A percentile compares a stretch with the other conserved stretches of the same genome.
Conservation (phyloP, 2,113 vertebrate genomes). For the Thinocorus orbignyianus region DNA sequence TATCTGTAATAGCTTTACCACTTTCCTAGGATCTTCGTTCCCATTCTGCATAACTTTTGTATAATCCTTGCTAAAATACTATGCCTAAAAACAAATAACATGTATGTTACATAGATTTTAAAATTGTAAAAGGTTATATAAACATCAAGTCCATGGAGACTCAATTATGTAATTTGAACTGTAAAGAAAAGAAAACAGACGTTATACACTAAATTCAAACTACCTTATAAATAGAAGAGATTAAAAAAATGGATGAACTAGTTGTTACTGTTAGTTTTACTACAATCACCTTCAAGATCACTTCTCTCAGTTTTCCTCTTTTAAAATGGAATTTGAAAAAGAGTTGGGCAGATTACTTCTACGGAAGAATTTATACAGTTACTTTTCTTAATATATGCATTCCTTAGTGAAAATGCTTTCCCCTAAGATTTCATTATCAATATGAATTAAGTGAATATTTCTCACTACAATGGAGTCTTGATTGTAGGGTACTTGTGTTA, state of each 20-base stretch:
- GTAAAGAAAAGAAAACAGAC: conserved; percentile 25
- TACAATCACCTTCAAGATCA: background rate
- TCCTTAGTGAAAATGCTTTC: background rate
- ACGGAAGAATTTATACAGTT: background rate
- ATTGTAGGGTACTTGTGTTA: background rate
- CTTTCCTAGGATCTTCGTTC: background rate
- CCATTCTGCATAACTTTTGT: background rate
- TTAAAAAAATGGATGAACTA: background rate
- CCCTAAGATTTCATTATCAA: background rate
- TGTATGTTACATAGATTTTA: background rate
- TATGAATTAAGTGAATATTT: background rate
- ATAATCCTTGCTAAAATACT: conserved; percentile 15
- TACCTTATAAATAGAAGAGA: background rate
- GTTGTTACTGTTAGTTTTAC: background rate
- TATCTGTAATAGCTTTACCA: conserved; percentile 18
- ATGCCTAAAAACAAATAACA: background rate
- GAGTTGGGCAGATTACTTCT: background rate
- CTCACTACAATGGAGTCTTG: background rate
- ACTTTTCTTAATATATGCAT: background rate
- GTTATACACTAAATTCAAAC: background rate
- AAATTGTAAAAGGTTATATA: background rate
- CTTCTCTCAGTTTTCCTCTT: background rate
- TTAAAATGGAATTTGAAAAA: background rate
- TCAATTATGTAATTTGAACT: background rate
- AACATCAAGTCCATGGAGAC: background rate